A percentile compares a stretch with the other conserved stretches of the same genome.
Conservation (phyloP, 2,797 vertebrate genomes). For the Hyperoplus lanceolatus region DNA sequence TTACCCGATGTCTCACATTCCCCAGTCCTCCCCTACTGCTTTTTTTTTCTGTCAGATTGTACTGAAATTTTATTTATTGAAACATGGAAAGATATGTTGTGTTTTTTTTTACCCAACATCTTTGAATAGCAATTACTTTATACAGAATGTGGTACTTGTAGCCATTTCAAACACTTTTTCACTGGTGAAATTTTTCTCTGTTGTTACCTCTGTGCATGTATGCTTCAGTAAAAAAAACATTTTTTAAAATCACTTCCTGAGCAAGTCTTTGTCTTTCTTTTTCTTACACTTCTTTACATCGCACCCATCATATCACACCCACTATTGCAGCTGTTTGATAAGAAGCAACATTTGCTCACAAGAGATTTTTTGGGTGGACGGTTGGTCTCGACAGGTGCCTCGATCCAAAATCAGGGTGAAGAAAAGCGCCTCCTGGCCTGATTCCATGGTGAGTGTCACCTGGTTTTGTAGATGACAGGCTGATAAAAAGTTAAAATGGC, state of each 20-base stretch:
- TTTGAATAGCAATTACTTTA: conserved; percentile 33
- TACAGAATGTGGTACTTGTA: conserved; percentile 44
- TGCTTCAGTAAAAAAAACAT: conserved; percentile 73
- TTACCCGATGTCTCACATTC: too few relatives aligned
- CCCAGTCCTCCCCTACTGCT: too few relatives aligned
- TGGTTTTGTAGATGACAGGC: background rate
- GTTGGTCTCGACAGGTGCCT: conserved; percentile 58
- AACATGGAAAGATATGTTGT: conserved; percentile 58
- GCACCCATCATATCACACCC: background rate
- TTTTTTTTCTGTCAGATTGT: conserved; percentile 39
- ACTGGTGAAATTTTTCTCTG: conserved; percentile 84
- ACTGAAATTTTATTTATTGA: conserved; percentile 82
- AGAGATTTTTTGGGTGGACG: conserved; percentile 29
- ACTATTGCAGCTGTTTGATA: background rate
- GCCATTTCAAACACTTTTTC: conserved; percentile 69
- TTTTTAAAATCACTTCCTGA: conserved; percentile 57
- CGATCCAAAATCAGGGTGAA: conserved; percentile 69
- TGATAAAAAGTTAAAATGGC: background rate
- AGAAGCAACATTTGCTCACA: conserved; percentile 13
- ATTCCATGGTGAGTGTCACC: conserved; percentile 73
- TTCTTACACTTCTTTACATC: conserved; percentile 31
- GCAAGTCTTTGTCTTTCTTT: conserved; percentile 73
- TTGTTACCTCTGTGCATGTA: conserved; percentile 77
- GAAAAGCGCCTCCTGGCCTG: conserved; percentile 68
- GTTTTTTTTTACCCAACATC: conserved; percentile 36